Percentiles rank a stretch among this genome's conserved stretches.
Evolutionary conservation across 2,797 vertebrate species (phyloP).

Genomic region (Hippoglossus hippoglossus): DNA sequence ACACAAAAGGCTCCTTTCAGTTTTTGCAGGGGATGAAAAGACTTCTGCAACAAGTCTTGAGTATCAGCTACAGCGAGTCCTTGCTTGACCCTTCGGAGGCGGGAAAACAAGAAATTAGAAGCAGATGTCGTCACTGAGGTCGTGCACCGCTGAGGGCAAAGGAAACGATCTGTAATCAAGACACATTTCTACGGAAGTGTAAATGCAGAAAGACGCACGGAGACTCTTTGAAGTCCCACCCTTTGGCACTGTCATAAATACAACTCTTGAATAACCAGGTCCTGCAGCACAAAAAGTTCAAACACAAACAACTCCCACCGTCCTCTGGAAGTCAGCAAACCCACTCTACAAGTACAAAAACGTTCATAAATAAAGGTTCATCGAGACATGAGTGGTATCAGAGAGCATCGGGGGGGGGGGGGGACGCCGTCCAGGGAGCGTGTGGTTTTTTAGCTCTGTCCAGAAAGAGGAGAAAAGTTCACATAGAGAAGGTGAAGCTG

Average conservation of each 20-base stretch:
- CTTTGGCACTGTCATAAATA: slow-evolving; percentile 84
- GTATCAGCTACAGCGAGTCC: slow-evolving; percentile 42
- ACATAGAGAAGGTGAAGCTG: slow-evolving; percentile 38
- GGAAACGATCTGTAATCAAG: slow-evolving; percentile 42
- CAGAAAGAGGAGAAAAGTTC: slow-evolving; percentile 25
- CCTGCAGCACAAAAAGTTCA: slow-evolving; percentile 68
- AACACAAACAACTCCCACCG: slow-evolving; percentile 50
- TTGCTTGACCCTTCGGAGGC: slow-evolving; percentile 31
- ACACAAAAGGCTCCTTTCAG: slow-evolving; percentile 16
- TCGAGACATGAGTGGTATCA: slow-evolving; percentile 75
- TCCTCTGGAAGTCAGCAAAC: slow-evolving; percentile 66
- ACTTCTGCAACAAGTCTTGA: slow-evolving; percentile 41
- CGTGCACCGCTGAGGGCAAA: slow-evolving; percentile 29
- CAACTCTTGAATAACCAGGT: slow-evolving; percentile 66
- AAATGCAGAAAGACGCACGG: slow-evolving; percentile 60
- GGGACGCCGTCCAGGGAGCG: slow-evolving; percentile 50
- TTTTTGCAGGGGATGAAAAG: slow-evolving; percentile 32
- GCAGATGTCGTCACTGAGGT: slow-evolving; percentile 26
- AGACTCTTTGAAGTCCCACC: slow-evolving; percentile 70
- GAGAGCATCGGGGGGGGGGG: slow-evolving; percentile 22
- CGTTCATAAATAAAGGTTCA: slow-evolving; percentile 85
- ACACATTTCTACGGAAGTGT: slow-evolving; percentile 57
- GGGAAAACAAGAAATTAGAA: slow-evolving; percentile 38
- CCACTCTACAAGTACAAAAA: slow-evolving; percentile 75
- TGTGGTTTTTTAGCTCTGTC: slow-evolving; percentile 48